Evolutionary conservation across 1,140 invertebrate species (phyloP), one percentile per base, ranked within the genome.

Genomic region (Halictus rubicundus): DNA sequence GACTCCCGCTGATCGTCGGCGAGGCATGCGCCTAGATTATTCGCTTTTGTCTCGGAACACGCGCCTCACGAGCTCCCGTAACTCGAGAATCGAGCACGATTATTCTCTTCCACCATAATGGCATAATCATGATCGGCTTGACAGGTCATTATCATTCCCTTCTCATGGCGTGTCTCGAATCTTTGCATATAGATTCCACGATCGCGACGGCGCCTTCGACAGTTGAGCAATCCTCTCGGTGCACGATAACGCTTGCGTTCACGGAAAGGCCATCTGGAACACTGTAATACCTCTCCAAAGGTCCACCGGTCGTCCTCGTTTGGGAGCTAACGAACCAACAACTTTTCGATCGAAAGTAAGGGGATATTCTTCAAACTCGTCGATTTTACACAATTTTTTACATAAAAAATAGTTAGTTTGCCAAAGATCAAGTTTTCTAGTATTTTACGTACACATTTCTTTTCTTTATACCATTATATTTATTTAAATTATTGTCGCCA

Each of bases 91-190:
- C 61, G 2, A n/a, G 32, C 39, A 21, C 37, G 63, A n/a, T 42
- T 21, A 23, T 61, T 60, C 14, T 32, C 25, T 21, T 49, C 32
- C 23, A 54, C 19, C 25, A 16, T 70, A 52, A 77, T 52, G 12
- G 57, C 42, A 49, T 46, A 49, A 70, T 77, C 42, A 37, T 16
- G 68, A 63, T 75, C 60, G 37, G 68, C 27, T 42, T 52, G 57
- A 27, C 63, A 54, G 37, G 23, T 68, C 39, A 52, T 75, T 27
- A 73, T 76, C 73, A n/a, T 68, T 59, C 25, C 46, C 32, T 54
- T 1, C 6, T 37, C 46, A 19, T 75, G 37, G 72, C 63, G 63
- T 74, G 73, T 59, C 63, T 68, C 19, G 3, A n/a, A 52, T 27
- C 27, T 21, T 32, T 9, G 23, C 16, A 7, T 37, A 46, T 19